Evolutionary conservation across 1,140 invertebrate genomes (phyloP).

Genomic region (Neodiprion fabricii): DNA sequence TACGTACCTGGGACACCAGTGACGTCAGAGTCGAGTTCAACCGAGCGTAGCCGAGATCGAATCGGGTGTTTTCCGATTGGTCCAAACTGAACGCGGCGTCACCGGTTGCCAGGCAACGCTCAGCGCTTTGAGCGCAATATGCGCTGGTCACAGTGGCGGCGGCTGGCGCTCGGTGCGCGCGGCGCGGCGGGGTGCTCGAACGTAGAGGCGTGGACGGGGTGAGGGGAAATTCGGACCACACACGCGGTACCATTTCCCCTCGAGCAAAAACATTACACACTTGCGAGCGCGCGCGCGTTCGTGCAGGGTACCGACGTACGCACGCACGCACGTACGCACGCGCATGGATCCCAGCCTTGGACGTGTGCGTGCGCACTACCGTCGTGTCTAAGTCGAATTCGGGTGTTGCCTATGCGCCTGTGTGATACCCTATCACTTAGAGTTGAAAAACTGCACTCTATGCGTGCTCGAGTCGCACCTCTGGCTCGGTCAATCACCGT

Average conservation of each 20-base stretch:
- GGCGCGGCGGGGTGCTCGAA: background rate
- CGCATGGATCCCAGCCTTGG: conserved; percentile 18
- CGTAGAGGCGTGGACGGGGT: conserved; percentile 21
- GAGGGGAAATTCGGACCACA: conserved; percentile 53
- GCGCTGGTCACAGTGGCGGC: background rate
- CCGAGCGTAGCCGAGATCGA: conserved; percentile 45
- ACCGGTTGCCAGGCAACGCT: conserved; percentile 55
- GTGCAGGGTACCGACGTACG: conserved; percentile 11
- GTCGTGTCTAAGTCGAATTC: too few species aligned
- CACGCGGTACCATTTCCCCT: conserved; percentile 60
- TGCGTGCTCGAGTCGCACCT: too few species aligned
- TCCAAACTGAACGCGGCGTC: conserved; percentile 44
- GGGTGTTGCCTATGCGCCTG: too few species aligned
- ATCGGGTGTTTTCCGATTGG: conserved; percentile 43
- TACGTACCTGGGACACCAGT: conserved; percentile 45
- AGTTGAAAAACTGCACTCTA: too few species aligned
- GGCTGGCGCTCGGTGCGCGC: background rate
- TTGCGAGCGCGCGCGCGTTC: conserved; percentile 32
- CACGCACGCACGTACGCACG: conserved; percentile 15
- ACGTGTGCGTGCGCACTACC: too few species aligned
- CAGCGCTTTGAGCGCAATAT: background rate
- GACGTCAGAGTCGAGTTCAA: conserved; percentile 48
- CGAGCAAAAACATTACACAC: conserved; percentile 58
- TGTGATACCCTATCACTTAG: too few species aligned
- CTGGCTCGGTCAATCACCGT: too few species aligned